Conservation (phyloP, 2,888 invertebrate species). For the Nomada flava region DNA sequence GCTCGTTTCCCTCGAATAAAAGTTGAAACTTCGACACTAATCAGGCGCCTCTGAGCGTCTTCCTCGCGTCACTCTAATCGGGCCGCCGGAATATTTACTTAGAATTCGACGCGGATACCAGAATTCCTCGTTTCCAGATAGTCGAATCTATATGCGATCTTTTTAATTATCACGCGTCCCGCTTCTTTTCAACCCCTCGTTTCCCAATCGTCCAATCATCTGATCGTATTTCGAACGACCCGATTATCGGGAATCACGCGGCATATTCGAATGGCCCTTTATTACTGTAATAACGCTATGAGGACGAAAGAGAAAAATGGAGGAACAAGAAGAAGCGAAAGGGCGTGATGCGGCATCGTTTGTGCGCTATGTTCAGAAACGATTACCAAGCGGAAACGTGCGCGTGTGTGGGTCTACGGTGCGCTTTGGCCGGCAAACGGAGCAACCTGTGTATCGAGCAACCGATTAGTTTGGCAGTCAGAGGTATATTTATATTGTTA, state of each 20-base stretch:
- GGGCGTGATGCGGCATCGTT: conserved; percentile 9
- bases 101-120: conserved; percentile 6
- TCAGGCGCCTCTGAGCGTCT: conserved; percentile 7
- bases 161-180: conserved; percentile 44
- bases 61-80: conserved; percentile 36
- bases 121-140: conserved; percentile 22
- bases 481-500: conserved; percentile 49
- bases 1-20: conserved; percentile 36
- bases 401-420: not conserved
- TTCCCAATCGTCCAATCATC: conserved; percentile 54
- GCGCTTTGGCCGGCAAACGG: conserved; percentile 20
- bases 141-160: not conserved
- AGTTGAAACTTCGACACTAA: conserved; percentile 43
- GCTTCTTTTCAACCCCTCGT: conserved; percentile 17
- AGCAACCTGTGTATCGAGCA: conserved; percentile 29
- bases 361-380: conserved; percentile 24
- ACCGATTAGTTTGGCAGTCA: conserved; percentile 44
- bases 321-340: not conserved
- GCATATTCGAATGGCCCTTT: conserved; percentile 4
- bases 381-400: conserved; percentile 36
- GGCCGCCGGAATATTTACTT: conserved; percentile 36
- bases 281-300: conserved; percentile 38
- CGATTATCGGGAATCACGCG: conserved; percentile 36
- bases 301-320: conserved; percentile 3
- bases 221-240: conserved; percentile 23